Conservation (phyloP, 2,797 vertebrate genomes). For the Danio kyathit region DNA sequence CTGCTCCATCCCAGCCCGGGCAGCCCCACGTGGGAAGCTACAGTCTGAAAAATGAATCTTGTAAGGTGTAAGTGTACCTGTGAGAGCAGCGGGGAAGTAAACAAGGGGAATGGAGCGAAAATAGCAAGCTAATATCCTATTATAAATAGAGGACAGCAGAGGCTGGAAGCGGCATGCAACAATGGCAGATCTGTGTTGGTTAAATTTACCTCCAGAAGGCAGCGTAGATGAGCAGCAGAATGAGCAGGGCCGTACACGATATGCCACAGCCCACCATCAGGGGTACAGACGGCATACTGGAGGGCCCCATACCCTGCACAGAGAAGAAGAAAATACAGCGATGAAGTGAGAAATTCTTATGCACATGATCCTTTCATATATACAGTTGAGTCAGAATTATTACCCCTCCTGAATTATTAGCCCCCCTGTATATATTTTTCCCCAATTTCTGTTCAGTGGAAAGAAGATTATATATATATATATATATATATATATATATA, state of each 20-base stretch:
- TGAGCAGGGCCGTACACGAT: slow-evolving; percentile 94
- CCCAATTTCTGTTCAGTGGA: too few relatives aligned
- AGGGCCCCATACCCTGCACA: slow-evolving; percentile 90
- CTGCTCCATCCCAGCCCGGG: slow-evolving; percentile 32
- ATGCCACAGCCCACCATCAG: slow-evolving; percentile 98
- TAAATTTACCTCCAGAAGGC: slow-evolving; percentile 94
- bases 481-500: too few relatives aligned
- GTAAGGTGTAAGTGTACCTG: slow-evolving; percentile 27
- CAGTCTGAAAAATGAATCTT: slow-evolving; percentile 37
- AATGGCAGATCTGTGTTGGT: neutral
- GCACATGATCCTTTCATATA: too few relatives aligned
- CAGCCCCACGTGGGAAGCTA: slow-evolving; percentile 52
- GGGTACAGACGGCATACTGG: slow-evolving; percentile 90
- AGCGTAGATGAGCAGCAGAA: slow-evolving; percentile 93
- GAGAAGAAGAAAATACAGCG: slow-evolving; percentile 17
- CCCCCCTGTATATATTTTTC: too few relatives aligned
- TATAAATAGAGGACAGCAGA: slow-evolving; percentile 27
- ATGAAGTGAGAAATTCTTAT: too few relatives aligned
- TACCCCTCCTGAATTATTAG: too few relatives aligned
- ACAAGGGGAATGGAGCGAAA: neutral
- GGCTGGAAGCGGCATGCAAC: slow-evolving; percentile 1
- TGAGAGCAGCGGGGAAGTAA: neutral
- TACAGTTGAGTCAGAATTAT: too few relatives aligned
- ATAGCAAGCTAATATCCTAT: slow-evolving; percentile 10
- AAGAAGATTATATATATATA: too few relatives aligned